Evolutionary conservation across 2,888 invertebrate species (phyloP), one percentile per base, ranked within the genome.

Genomic region (Agonum fuliginosum): DNA sequence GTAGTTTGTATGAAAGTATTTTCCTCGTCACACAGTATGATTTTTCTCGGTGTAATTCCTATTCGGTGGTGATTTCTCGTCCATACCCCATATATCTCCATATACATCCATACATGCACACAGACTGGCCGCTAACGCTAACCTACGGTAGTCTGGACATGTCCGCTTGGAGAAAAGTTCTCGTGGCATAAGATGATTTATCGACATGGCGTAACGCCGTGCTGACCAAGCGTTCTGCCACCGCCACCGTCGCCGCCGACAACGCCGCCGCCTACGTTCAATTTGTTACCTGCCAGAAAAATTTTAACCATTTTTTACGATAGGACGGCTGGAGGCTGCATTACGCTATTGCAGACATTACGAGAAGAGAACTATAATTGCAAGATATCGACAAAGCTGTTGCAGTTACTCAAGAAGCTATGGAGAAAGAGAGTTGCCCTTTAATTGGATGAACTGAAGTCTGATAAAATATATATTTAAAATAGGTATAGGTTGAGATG

Each of bases 281-380:
- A 74, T 74, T 74, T 74, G 74, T 74, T 74, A 74, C 74, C 74
- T 74, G 74, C 62, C 74, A 74, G 19, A 62, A 43, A 62, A 74
- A 74, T 74, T 74, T 74, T 74, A 27, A 74, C 74, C 74, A 74
- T 74, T 74, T 74, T 74, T 74, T 74, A 74, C 74, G 17, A 34
- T 19, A 34, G 14, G 37, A 54, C 54, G 34, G 30, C 48, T 67
- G 30, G 30, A 14, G 20, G 67, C 41, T 65, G 41, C 41, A 37
- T 43, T 19, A 14, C 5, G 58, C n/a, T n/a, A n/a, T n/a, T n/a
- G n/a, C n/a, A n/a, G n/a, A n/a, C n/a, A n/a, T n/a, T n/a, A n/a
- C n/a, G n/a, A n/a, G n/a, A n/a, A n/a, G n/a, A n/a, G n/a, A n/a
- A n/a, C n/a, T n/a, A n/a, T n/a, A n/a, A n/a, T n/a, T n/a, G n/a